These are phyloP conservation scores for Ardeotis arabs DNA, from an alignment of 2,113 vertebrate species.

Conservation along the genomic window DNA sequence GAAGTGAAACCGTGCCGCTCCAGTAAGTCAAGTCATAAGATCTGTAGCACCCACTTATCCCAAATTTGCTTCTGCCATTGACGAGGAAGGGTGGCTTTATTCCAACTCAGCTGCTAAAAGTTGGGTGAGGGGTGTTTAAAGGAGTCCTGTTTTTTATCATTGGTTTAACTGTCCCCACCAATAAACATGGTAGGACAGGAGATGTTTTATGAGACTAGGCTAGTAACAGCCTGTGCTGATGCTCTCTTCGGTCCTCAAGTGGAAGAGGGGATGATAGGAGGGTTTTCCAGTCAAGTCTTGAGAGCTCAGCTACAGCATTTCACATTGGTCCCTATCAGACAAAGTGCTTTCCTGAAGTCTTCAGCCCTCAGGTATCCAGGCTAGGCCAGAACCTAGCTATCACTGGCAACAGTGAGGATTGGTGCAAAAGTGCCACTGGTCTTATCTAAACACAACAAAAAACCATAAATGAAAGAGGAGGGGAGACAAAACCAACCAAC, in stretches of 20 bases:
- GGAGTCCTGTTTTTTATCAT: not conserved
- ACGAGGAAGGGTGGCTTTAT: not conserved
- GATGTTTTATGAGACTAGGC: not conserved
- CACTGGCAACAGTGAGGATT: constrained; percentile 11
- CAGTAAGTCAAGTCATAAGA: not conserved
- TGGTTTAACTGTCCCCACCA: constrained; percentile 11
- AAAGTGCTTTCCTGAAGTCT: constrained; percentile 47
- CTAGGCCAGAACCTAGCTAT: constrained; percentile 19
- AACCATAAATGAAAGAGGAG: not conserved
- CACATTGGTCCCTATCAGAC: constrained; percentile 41
- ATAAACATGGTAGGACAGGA: not conserved
- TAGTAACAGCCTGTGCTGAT: not conserved
- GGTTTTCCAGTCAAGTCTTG: not conserved
- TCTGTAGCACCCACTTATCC: not conserved
- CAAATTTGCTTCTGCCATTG: not conserved
- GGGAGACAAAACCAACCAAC: not conserved
- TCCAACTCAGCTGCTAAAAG: not conserved
- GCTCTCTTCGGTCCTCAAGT: not conserved
- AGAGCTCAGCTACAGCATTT: constrained; percentile 45
- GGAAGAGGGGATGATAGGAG: not conserved
- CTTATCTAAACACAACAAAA: not conserved
- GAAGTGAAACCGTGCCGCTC: not conserved
- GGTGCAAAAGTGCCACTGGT: constrained; percentile 28
- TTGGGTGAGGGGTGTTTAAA: not conserved
- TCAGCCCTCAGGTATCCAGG: constrained; percentile 1